Percentiles rank a stretch among this genome's conserved stretches.
Conservation (phyloP, 2,888 invertebrate genomes). For the Harmothoe impar region DNA sequence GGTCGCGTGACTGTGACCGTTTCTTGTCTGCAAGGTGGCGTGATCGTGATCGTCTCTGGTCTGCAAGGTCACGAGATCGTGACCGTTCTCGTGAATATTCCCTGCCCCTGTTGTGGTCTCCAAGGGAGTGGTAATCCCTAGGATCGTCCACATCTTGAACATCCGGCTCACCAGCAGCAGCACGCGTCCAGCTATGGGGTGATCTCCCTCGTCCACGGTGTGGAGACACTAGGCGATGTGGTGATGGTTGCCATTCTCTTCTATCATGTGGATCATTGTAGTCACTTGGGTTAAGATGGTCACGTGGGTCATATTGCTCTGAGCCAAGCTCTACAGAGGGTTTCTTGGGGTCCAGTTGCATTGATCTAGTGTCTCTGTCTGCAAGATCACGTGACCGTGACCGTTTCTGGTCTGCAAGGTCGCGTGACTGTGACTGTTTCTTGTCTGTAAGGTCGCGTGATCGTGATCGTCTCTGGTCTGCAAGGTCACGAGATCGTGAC, state of each 20-base stretch:
- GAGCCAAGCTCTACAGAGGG: neutral
- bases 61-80: neutral
- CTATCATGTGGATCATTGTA: neutral
- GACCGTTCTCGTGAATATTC: neutral
- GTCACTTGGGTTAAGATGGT: neutral
- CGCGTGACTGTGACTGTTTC: too few species aligned
- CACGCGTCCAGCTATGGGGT: neutral
- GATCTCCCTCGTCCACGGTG: constrained; percentile 25
- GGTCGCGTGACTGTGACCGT: too few species aligned
- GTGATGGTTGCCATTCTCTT: neutral
- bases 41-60: too few species aligned
- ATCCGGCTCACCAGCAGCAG: neutral
- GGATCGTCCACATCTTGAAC: neutral
- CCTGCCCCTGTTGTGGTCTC: neutral
- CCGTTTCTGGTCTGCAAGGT: too few species aligned
- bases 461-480: constrained; percentile 16
- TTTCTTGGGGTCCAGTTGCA: too few species aligned
- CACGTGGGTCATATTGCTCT: too few species aligned
- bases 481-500: neutral
- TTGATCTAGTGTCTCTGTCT: constrained; percentile 9
- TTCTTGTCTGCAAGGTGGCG: too few species aligned
- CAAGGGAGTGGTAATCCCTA: neutral
- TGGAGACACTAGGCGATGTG: constrained; percentile 5
- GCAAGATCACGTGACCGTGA: too few species aligned
- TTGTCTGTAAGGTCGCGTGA: too few species aligned